phyloP scores from a whole-genome alignment of 2,113 vertebrate genomes.

The Grammomys dolichurus region DNA sequence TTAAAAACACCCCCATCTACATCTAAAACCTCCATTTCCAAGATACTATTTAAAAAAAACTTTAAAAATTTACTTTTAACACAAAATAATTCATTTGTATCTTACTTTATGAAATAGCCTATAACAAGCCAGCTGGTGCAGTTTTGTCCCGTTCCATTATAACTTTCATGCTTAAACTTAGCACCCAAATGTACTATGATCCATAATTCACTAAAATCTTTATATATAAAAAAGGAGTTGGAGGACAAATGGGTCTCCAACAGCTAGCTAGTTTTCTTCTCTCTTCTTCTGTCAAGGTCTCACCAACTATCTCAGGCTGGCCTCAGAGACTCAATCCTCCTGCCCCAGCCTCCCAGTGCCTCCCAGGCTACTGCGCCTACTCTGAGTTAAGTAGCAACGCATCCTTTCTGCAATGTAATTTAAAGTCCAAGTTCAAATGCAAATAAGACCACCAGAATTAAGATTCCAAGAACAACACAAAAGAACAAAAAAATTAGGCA shows the following conservation, averaged over 20 bases:
- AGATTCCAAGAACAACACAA: not conserved
- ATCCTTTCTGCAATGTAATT: not conserved
- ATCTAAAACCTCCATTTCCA: conserved; percentile 56
- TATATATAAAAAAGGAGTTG: not conserved
- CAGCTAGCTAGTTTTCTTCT: not conserved
- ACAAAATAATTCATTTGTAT: not conserved
- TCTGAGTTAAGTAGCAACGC: conserved; percentile 31
- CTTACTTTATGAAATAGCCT: not conserved
- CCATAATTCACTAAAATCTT: conserved; percentile 43
- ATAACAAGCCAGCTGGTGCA: conserved; percentile 34
- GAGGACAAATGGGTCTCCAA: not conserved
- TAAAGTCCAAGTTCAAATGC: conserved; percentile 55
- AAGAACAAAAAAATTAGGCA: conserved; percentile 52
- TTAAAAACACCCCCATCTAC: conserved; percentile 53
- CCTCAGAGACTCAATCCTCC: not conserved
- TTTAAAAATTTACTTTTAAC: conserved; percentile 55
- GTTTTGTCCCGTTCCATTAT: conserved; percentile 45
- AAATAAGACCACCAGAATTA: conserved; percentile 22
- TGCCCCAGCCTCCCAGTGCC: not conserved
- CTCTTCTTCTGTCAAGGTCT: not conserved
- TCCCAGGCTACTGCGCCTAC: not conserved
- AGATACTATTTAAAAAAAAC: conserved; percentile 22
- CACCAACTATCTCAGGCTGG: not conserved
- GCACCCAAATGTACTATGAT: conserved; percentile 56
- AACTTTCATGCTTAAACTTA: conserved; percentile 59